Evolutionary conservation across 2,888 invertebrate species (phyloP), one percentile per base, ranked within the genome.

Genomic region (Nymphalis c-album): DNA sequence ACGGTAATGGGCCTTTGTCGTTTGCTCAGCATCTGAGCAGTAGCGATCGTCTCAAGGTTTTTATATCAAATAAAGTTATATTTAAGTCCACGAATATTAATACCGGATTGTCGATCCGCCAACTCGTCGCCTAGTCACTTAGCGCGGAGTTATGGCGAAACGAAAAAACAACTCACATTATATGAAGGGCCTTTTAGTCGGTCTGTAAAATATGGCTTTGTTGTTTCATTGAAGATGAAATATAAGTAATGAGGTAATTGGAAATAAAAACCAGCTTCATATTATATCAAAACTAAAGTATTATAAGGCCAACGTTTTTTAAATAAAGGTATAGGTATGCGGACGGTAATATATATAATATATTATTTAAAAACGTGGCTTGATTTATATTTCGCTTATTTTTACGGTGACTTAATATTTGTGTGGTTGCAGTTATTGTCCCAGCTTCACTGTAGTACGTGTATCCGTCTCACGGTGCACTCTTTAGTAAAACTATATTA

Each of bases 181-280:
- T 35, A 45, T 17, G 22, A 18, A 60, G 55, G 20, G 26, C 59
- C 68, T 51, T 64, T 64, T 58, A 59, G 61, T 40, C 31, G 61
- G 62, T 35, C 53, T 57, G 55, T 62, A 63, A 63, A 60, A 63
- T 63, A 67, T 57, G 18, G 31, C 53, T 46, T 46, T 60, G 67
- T 68, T 58, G 45, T 64, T 60, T 48, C 59, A 55, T 62, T 58
- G 62, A n/a, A 55, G 68, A 69, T 63, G 22, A 71, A 75, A 59
- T 73, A 71, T 68, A 72, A 70, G 64, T 74, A 74, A 71, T 46
- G 53, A 58, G 26, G 67, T 59, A 63, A 69, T 68, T 72, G 75
- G 13, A 4, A 40, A 40, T 13, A 35, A 40, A 40, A 40, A 4
- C n/a, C n/a, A 2, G 10, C 35, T 2, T 40, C 13, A 13, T 40